Evolutionary conservation across 1,140 invertebrate genomes (phyloP).

Genomic region (Rhagoletis zephyria): DNA sequence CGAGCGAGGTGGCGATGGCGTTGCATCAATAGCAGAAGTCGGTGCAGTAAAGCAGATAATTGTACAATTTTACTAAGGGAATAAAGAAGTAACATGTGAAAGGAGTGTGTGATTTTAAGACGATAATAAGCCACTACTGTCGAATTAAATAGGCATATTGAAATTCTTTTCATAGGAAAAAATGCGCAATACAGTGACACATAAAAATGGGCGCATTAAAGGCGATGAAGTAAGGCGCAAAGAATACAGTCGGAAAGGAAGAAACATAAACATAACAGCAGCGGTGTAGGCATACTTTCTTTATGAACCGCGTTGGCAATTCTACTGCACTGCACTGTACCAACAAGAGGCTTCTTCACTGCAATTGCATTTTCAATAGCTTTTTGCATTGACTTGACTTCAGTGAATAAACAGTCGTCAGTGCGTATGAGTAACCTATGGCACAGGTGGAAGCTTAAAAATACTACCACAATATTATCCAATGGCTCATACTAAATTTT

Average conservation of each 20-base stretch:
- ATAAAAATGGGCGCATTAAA: constrained; percentile 22
- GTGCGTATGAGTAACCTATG: too few species aligned
- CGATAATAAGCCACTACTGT: background rate
- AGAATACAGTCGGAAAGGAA: background rate
- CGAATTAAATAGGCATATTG: background rate
- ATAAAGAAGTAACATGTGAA: too few species aligned
- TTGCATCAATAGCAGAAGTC: background rate
- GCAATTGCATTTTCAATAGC: too few species aligned
- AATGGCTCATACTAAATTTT: too few species aligned
- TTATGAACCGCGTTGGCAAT: too few species aligned
- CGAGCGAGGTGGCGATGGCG: background rate
- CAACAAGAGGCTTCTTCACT: too few species aligned
- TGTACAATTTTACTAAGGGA: background rate
- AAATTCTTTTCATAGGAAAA: background rate
- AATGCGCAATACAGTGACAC: background rate
- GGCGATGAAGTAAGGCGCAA: background rate
- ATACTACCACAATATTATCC: too few species aligned
- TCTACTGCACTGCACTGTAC: too few species aligned
- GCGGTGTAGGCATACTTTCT: background rate
- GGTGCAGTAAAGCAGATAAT: background rate
- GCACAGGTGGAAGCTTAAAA: too few species aligned
- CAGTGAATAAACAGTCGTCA: too few species aligned
- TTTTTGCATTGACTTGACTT: too few species aligned
- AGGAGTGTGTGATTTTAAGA: too few species aligned
- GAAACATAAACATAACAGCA: background rate